Base-by-base conservation (phyloP, 2,797 vertebrate species). In the Platyrinchus mystaceus region DNA sequence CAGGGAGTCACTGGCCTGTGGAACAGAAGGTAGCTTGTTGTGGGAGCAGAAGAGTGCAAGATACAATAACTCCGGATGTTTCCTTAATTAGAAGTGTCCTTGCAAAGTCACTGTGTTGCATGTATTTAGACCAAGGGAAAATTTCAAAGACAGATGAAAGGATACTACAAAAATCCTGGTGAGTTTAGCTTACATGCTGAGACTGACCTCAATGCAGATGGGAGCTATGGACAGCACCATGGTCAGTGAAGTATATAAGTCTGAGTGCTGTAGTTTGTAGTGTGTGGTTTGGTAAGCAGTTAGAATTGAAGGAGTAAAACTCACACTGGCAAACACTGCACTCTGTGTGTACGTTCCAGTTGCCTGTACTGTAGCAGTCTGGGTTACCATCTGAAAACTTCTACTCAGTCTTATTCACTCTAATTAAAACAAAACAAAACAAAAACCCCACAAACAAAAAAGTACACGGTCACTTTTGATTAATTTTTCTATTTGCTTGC, bases 201-300 rank as follows among this genome's bases (percentile, higher is more conserved):
- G 46, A 36, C 10, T 36, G 44, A 55, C 34, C 11, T 58, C 27
- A 5, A 11, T 52, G 62, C 18, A 13, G 12, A 9, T 27, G 37
- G 32, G 37, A 70, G 26, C 21, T 68, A 2, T 26, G 52, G 49
- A 24, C 41, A 60, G 7, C 7, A 22, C 9, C 1, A 0, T 12
- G 10, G 30, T 15, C 2, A 6, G 23, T 1, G 1, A 52, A 60
- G 34, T 24, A 7, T 4, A 1, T 32, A n/a, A 24, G n/a, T 41
- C n/a, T 47, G 36, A 37, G 41, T 46, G 20, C 19, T 30, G 75
- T 16, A 27, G 14, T 44, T 70, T 70, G 47, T 59, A 32, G 30
- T 12, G 14, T 60, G 46, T 52, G 30, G 44, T 50, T 71, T 60
- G 37, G 50, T 62, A 84, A 76, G 70, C 50, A 55, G 32, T 24